Conservation (phyloP, 1,140 invertebrate species). For the Acyrthosiphon pisum region DNA sequence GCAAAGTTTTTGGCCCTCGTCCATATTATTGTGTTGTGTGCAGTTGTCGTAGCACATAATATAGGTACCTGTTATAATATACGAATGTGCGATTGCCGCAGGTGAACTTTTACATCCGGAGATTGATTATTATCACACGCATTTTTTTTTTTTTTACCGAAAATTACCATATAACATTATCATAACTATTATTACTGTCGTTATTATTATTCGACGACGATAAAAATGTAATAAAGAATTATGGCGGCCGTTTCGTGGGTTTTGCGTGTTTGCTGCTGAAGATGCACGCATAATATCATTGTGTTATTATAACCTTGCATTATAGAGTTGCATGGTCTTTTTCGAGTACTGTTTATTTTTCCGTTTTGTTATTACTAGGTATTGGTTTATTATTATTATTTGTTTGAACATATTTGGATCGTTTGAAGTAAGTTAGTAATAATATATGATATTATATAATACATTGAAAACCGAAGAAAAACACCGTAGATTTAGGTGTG, state of each 20-base stretch:
- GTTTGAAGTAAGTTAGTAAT: slow-evolving; percentile 21
- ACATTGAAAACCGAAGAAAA: background rate
- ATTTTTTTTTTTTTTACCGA: background rate
- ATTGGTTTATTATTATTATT: background rate
- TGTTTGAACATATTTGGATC: background rate
- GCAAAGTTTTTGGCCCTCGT: background rate
- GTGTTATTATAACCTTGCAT: background rate
- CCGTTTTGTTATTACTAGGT: background rate
- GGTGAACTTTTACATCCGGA: background rate
- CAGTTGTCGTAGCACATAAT: background rate
- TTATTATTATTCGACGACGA: background rate
- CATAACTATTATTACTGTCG: too few relatives aligned
- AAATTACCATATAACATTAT: too few relatives aligned
- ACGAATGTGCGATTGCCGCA: background rate
- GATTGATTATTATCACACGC: background rate
- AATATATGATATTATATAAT: background rate
- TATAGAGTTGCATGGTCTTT: slow-evolving; percentile 32
- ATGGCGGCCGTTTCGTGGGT: background rate
- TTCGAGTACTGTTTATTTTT: background rate
- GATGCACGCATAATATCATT: slow-evolving; percentile 35
- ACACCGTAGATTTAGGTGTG: background rate
- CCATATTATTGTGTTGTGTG: background rate
- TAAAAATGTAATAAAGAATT: background rate
- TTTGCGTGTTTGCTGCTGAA: background rate
- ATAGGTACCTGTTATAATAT: background rate